Conservation (phyloP, 2,888 invertebrate species). For the Lepidocyrtoides sp. region DNA sequence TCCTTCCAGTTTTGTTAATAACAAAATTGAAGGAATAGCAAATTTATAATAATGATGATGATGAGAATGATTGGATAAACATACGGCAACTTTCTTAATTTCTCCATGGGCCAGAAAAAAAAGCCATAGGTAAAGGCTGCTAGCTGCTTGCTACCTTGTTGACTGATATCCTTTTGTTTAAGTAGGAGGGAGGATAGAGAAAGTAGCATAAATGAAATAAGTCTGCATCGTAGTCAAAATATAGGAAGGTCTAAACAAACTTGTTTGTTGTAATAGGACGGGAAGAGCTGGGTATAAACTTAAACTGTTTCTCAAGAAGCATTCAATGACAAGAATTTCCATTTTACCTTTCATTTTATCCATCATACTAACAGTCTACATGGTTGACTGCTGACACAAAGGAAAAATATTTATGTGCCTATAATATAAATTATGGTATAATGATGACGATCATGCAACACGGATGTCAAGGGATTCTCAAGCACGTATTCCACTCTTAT, state of each 20-base stretch:
- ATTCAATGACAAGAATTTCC: neutral
- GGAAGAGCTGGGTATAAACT: too few relatives aligned
- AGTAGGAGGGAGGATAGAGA: neutral
- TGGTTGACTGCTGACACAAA: neutral
- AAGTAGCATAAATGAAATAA: too few relatives aligned
- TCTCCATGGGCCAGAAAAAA: neutral
- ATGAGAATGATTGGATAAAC: conserved; percentile 12
- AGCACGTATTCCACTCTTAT: too few relatives aligned
- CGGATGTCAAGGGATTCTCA: neutral
- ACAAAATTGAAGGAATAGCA: neutral
- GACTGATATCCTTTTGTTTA: neutral
- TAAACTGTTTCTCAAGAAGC: neutral
- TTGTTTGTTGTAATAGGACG: too few relatives aligned
- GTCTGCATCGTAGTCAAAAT: too few relatives aligned
- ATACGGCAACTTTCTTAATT: conserved; percentile 16
- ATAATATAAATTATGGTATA: neutral
- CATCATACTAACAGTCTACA: too few relatives aligned
- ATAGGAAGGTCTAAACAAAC: too few relatives aligned
- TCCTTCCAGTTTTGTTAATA: conserved; percentile 12
- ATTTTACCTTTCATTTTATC: too few relatives aligned
- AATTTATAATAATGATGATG: neutral
- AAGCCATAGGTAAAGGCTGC: too few relatives aligned
- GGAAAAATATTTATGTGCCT: neutral
- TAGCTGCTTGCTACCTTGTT: too few relatives aligned
- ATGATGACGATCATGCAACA: neutral